Percentiles rank a stretch among this genome's conserved stretches.
Conservation (phyloP, 2,888 invertebrate species). For the Netelia melanura region DNA sequence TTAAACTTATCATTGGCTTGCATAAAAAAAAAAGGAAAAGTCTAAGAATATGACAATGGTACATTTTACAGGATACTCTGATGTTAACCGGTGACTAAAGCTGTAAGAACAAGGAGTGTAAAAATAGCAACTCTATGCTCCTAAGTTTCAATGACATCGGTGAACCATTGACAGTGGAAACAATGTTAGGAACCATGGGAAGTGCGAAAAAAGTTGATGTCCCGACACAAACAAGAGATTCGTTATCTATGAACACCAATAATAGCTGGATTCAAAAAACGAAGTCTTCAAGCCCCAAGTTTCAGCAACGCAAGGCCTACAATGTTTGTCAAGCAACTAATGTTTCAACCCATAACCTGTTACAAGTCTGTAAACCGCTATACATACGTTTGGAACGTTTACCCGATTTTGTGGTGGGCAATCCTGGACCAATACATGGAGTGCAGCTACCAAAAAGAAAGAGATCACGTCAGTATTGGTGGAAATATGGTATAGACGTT, state of each 20-base stretch:
- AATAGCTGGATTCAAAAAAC: not conserved
- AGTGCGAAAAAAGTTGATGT: not conserved
- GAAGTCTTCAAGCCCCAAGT: not conserved
- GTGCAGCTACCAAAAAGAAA: not conserved
- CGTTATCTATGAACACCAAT: not conserved
- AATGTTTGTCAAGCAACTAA: not conserved
- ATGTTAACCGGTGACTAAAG: not conserved
- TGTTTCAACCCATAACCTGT: not conserved
- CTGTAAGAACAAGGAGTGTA: not conserved
- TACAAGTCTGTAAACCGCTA: conserved; percentile 57
- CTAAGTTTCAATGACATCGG: not conserved
- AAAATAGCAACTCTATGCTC: not conserved
- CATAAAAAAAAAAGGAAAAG: not conserved
- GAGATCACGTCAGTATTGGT: not conserved
- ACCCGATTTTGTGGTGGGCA: conserved; percentile 32
- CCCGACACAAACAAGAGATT: not conserved
- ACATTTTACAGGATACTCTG: conserved; percentile 18
- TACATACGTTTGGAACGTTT: conserved; percentile 58
- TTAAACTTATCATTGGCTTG: not conserved
- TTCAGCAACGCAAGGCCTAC: not conserved
- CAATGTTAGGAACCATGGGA: not conserved
- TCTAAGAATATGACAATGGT: not conserved
- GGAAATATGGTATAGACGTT: conserved; percentile 15
- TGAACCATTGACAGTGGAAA: not conserved
- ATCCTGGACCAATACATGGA: not conserved